phyloP scores from a whole-genome alignment of 2,113 vertebrate species.

The Muntiacus reevesi region DNA sequence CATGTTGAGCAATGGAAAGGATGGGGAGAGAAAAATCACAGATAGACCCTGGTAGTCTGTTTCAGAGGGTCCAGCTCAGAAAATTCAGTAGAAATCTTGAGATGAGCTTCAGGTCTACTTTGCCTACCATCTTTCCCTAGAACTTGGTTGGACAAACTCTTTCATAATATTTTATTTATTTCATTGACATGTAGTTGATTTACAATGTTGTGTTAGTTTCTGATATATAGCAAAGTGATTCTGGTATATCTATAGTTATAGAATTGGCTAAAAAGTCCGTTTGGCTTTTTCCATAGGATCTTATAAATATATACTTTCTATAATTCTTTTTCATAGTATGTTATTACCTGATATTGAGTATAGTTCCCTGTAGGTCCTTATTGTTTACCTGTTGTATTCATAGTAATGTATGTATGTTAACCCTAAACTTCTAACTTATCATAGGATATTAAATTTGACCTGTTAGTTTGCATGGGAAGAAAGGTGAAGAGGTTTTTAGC shows the following conservation, averaged over 20 bases:
- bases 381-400: background rate
- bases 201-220: background rate
- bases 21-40: background rate
- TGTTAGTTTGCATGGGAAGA: background rate
- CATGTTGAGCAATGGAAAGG: background rate
- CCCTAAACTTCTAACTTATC: background rate
- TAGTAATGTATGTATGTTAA: background rate
- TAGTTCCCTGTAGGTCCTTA: background rate
- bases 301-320: background rate
- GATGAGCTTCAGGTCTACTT: background rate
- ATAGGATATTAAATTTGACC: background rate
- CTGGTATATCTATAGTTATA: background rate
- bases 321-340: background rate
- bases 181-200: background rate
- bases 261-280: background rate
- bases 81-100: background rate
- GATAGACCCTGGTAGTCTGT: background rate
- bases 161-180: background rate
- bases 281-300: accelerated
- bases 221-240: background rate
- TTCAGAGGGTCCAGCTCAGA: background rate
- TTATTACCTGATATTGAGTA: background rate
- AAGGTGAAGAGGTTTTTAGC: background rate
- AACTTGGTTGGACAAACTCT: background rate
- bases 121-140: background rate